Base-by-base conservation (phyloP, 2,113 vertebrate species). In the Psephotus haematonotus region DNA sequence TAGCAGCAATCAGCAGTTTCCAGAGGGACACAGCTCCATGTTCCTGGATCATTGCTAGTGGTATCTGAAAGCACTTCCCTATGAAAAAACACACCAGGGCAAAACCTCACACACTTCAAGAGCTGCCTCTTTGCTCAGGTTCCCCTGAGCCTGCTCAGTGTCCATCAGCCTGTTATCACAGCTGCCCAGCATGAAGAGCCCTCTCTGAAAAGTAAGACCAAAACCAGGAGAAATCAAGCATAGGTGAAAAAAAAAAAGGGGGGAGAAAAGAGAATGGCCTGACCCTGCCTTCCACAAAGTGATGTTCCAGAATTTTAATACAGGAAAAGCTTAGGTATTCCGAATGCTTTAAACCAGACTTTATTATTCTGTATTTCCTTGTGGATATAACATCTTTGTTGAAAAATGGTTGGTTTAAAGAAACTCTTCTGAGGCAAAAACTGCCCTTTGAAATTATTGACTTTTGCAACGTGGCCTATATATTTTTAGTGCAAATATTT, bases 1-100 rank as follows among this genome's bases (percentile, higher is more conserved):
- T 92, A 87, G 91, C 89, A 89, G 47, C 86, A 86, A 92, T 95
- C 92, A 95, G 92, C 95, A 93, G 91, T 77, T 96, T 95, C 92
- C 96, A 93, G 53, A 90, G 86, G 88, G 95, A 86, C 52, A 81
- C 43, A 93, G 88, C 60, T 82, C 75, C 77, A 1, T 41, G 74
- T 79, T 78, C 86, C 72, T 76, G 52, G 74, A 75, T 81, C 7
- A 2, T 28, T 70, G 72, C 46, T 81, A 3, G 35, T 9, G 11
- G 28, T 43, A 39, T 70, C 64, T 59, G 68, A 94, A 93, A 86
- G 33, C 68, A 78, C 47, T 92, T 63, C 22, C 29, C 24, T 13
- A 14, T 27, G 7, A 33, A 29, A 37, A 22, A 10, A 39, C 31
- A 29, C 10, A 5, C 9, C 63, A 50, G 13, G 10, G 50, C 29